phyloP scores from a whole-genome alignment of 92 coral and sea anemone species.

The Galaxea fascicularis region DNA sequence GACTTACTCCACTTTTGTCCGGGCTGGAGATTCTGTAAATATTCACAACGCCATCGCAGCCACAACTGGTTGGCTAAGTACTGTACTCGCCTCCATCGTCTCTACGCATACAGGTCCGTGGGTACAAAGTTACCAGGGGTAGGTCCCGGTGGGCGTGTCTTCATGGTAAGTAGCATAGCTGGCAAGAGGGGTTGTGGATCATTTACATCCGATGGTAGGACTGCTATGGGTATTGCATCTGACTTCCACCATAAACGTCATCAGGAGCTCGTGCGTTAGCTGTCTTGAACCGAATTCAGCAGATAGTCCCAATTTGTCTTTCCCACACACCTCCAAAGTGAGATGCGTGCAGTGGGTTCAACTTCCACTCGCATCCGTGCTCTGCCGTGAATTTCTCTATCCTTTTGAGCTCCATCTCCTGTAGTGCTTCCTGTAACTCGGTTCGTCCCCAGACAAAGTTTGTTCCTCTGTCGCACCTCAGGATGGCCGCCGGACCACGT shows the following conservation, averaged over 20 bases:
- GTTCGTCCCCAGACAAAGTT: not conserved
- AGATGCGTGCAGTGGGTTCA: constrained; percentile 25
- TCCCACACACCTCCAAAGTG: constrained; percentile 5
- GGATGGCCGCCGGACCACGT: no score
- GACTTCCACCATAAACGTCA: no score
- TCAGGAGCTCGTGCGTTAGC: no score
- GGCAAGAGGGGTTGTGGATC: not conserved
- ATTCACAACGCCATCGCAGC: not conserved
- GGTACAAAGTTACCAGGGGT: no score
- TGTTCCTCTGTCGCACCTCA: constrained; percentile 29
- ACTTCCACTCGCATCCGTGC: constrained; percentile 38
- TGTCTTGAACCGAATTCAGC: no score
- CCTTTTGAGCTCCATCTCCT: constrained; percentile 13
- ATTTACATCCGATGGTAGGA: not conserved
- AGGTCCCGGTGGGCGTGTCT: no score
- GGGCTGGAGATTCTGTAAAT: not conserved
- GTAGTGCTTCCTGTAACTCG: constrained; percentile 29
- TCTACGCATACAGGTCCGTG: no score
- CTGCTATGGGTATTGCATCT: not conserved
- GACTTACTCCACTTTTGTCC: no score
- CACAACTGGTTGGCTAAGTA: not conserved
- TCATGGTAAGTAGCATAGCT: not conserved
- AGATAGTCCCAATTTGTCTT: no score
- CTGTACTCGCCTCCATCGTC: not conserved
- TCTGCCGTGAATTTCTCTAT: constrained; percentile 20